Conservation (phyloP, 2,888 invertebrate genomes). For the Amaurobius ferox region DNA sequence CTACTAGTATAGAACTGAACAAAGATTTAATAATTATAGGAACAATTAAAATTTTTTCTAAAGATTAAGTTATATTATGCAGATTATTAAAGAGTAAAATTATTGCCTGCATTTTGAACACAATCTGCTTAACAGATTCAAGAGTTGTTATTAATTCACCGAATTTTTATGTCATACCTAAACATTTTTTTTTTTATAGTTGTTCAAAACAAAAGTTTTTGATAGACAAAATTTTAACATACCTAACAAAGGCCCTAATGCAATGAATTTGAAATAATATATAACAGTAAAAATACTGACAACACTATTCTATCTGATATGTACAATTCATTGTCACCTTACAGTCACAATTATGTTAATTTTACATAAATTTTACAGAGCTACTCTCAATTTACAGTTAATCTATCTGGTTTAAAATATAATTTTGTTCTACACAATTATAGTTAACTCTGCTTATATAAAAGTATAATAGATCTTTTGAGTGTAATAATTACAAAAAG, state of each 20-base stretch:
- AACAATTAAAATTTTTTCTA: too few species aligned
- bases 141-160: too few species aligned
- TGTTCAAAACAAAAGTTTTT: too few species aligned
- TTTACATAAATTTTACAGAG: constrained; percentile 51
- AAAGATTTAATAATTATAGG: too few species aligned
- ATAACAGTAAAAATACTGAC: constrained; percentile 15
- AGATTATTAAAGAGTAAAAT: too few species aligned
- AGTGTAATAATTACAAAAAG: constrained; percentile 41
- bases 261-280: background rate
- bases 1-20: too few species aligned
- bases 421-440: constrained; percentile 56
- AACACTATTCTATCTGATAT: constrained; percentile 61
- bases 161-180: too few species aligned
- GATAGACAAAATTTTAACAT: too few species aligned
- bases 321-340: constrained; percentile 50
- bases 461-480: constrained; percentile 37
- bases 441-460: constrained; percentile 50
- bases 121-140: too few species aligned
- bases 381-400: constrained; percentile 21
- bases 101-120: too few species aligned
- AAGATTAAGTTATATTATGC: too few species aligned
- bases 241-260: background rate
- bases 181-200: too few species aligned
- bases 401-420: constrained; percentile 57
- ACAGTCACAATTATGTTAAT: constrained; percentile 21